Evolutionary conservation across 1,140 invertebrate species (phyloP).

Genomic region (Hirudo medicinalis): DNA sequence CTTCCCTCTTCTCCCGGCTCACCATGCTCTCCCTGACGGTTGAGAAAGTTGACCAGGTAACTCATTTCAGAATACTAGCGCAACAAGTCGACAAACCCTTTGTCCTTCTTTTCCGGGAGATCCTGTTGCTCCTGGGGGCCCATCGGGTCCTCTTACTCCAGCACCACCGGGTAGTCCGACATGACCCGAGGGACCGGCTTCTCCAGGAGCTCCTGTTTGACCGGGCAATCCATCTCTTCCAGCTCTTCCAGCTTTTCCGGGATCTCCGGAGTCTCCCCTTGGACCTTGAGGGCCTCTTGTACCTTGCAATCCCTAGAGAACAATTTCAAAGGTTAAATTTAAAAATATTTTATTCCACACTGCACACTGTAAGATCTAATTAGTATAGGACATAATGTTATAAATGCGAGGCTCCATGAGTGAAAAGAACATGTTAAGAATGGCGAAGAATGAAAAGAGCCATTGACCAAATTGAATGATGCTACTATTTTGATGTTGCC

Average conservation of each 20-base stretch:
- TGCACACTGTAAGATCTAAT: too few relatives aligned
- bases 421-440: neutral
- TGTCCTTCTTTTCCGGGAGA: neutral
- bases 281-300: neutral
- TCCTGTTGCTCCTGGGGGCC: neutral
- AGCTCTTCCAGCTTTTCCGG: slow-evolving; percentile 2
- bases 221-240: neutral
- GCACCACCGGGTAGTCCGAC: neutral
- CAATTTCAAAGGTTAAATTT: too few relatives aligned
- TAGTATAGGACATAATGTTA: too few relatives aligned
- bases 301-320: neutral
- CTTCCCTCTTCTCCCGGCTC: neutral
- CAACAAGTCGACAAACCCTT: neutral
- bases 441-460: neutral
- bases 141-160: neutral
- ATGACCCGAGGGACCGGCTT: neutral
- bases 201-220: neutral
- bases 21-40: neutral
- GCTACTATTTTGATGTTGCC: neutral
- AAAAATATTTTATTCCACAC: too few relatives aligned
- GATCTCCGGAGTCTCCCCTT: neutral
- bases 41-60: neutral
- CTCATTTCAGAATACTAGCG: neutral
- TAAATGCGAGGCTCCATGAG: too few relatives aligned
- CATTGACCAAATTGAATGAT: neutral